Evolutionary conservation across 2,113 vertebrate genomes (phyloP), one percentile per base, ranked within the genome.

Genomic region (Oncorhynchus clarkii): DNA sequence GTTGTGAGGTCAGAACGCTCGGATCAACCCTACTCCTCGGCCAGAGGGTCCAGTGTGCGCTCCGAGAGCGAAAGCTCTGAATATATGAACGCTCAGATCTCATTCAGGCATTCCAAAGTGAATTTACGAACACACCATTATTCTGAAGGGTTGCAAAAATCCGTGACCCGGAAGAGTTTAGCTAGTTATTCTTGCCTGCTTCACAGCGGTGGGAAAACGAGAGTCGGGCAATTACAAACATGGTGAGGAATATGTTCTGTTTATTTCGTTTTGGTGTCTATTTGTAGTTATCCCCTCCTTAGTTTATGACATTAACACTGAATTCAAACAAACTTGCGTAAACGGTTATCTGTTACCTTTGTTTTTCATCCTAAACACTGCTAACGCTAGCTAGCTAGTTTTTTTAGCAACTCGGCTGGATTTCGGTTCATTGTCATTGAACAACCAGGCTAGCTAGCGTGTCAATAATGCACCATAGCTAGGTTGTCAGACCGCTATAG

Each of bases 211-310:
- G 91, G 92, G 90, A 91, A 91, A 92, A 87, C 89, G 86, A 83
- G 86, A 90, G 90, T 86, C 90, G 78, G 86, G 88, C 87, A 80
- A 84, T 92, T 87, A 92, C 92, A 93, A 94, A 94, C 91, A 94
- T 94, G 93, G 93, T 94, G 78, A 91, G 87, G 87, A 80, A 80
- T 62, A 11, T 64, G 14, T 54, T 73, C 22, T 60, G 48, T 29
- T 39, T 80, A 60, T 64, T 45, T 24, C 20, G 48, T 27, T 69
- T 14, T 67, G 20, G 20, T 65, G 60, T 54, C 12, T 39, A 64
- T 22, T 29, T 24, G 24, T 18, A 54, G 39, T 16, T 34, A 54
- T 20, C 24, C 11, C 64, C 5, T 4, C 5, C n/a, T 1, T 26
- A 20, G 27, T 51, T 20, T 0, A 26, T 71, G 9, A 39, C 2